Evolutionary conservation across 2,113 vertebrate species (phyloP).

Genomic region (Crotophaga sulcirostris): DNA sequence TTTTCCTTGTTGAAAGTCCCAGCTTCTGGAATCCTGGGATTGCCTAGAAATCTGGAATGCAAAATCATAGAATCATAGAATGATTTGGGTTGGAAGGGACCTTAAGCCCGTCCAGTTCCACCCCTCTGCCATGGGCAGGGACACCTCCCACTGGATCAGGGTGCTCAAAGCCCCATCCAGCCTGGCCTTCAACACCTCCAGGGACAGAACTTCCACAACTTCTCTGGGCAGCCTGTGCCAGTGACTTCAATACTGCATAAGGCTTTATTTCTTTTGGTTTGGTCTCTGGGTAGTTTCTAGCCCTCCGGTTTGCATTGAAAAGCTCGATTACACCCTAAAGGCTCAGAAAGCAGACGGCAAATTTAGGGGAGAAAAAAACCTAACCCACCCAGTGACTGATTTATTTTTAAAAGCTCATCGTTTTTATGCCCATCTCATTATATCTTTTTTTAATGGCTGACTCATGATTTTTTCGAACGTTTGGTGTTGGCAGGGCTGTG

Average conservation of each 20-base stretch:
- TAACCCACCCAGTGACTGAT: background rate
- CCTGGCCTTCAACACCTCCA: no score
- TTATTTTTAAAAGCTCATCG: conserved; percentile 42
- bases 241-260: fast-evolving
- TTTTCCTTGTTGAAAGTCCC: background rate
- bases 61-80: background rate
- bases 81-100: no score
- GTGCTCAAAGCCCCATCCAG: no score
- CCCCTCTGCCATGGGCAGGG: no score
- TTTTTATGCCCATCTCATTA: conserved; percentile 1
- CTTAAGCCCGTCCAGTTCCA: no score
- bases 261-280: background rate
- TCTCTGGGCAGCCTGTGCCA: no score
- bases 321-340: background rate
- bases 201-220: no score
- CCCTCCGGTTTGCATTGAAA: background rate
- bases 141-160: no score
- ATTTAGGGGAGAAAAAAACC: background rate
- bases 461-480: background rate
- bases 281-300: background rate
- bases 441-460: conserved; percentile 9
- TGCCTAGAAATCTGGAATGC: background rate
- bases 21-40: background rate
- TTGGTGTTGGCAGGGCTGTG: background rate
- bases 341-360: background rate